Percentiles rank a stretch among this genome's conserved stretches.
Conservation (phyloP, 2,888 invertebrate species). For the Chymomyza amoena region DNA sequence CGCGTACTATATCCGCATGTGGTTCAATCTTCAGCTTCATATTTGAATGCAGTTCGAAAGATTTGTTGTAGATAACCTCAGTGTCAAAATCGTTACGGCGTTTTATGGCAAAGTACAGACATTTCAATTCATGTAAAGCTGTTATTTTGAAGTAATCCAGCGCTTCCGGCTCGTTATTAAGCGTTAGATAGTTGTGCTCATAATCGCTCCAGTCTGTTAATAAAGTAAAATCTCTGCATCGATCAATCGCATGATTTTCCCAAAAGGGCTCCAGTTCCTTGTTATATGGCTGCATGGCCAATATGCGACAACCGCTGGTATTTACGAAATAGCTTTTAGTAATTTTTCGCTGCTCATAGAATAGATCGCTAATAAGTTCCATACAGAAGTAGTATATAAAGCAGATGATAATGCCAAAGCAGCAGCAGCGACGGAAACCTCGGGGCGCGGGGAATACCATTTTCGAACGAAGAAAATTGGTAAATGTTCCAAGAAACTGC, state of each 20-base stretch:
- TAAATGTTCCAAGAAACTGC: no score
- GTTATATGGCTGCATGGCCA: not conserved
- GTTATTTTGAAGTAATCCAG: no score
- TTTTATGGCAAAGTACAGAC: slow-evolving; percentile 16
- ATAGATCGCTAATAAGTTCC: not conserved
- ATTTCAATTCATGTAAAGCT: not conserved
- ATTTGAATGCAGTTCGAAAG: not conserved
- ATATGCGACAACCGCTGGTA: slow-evolving; percentile 19
- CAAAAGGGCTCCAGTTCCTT: not conserved
- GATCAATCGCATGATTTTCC: not conserved
- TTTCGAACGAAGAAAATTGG: not conserved
- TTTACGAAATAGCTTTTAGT: slow-evolving; percentile 10
- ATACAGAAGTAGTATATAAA: not conserved
- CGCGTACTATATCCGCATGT: slow-evolving; percentile 13
- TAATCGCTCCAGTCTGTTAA: not conserved
- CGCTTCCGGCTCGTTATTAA: not conserved
- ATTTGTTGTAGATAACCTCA: not conserved
- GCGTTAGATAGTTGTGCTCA: slow-evolving; percentile 9
- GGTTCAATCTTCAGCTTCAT: slow-evolving; percentile 9
- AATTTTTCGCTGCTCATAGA: slow-evolving; percentile 2
- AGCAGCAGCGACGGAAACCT: not conserved
- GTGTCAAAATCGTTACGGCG: slow-evolving; percentile 16
- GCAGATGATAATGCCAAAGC: not conserved
- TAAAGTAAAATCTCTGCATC: not conserved
- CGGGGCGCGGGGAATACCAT: not conserved